A percentile compares a stretch with the other conserved stretches of the same genome.
Evolutionary conservation across 2,113 vertebrate species (phyloP).

Genomic region (Sorex fumeus): DNA sequence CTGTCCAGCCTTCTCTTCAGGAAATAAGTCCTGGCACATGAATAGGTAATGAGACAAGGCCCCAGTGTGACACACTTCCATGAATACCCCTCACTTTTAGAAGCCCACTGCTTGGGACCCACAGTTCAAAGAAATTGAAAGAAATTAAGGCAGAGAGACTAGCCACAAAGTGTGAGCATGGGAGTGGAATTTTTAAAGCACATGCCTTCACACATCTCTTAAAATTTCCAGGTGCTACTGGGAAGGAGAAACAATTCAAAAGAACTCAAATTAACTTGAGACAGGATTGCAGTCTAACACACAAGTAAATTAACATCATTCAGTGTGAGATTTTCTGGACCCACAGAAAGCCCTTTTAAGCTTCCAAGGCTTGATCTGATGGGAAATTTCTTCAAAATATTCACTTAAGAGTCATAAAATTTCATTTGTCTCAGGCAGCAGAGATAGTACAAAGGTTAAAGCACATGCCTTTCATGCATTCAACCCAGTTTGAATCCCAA

Average conservation of each 20-base stretch:
- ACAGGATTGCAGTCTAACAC: neutral
- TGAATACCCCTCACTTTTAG: neutral
- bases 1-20: neutral
- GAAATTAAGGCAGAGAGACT: neutral
- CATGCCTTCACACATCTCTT: neutral
- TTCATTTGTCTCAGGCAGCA: slow-evolving; percentile 49
- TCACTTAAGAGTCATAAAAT: slow-evolving; percentile 47
- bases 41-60: too few relatives aligned
- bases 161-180: neutral
- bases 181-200: too few relatives aligned
- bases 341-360: slow-evolving; percentile 60
- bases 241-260: neutral
- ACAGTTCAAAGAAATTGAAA: neutral
- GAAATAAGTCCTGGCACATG: neutral
- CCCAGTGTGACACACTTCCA: neutral
- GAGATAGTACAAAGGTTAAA: too few relatives aligned
- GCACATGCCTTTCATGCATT: too few relatives aligned
- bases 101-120: slow-evolving; percentile 2
- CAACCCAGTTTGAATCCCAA: too few relatives aligned
- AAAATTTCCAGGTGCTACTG: neutral
- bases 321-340: neutral
- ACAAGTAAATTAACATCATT: neutral
- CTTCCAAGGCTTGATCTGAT: slow-evolving; percentile 59
- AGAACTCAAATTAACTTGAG: slow-evolving; percentile 6
- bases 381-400: slow-evolving; percentile 45